Evolutionary conservation across 2,113 vertebrate genomes (phyloP).

Genomic region (Lichenostomus cassidix): DNA sequence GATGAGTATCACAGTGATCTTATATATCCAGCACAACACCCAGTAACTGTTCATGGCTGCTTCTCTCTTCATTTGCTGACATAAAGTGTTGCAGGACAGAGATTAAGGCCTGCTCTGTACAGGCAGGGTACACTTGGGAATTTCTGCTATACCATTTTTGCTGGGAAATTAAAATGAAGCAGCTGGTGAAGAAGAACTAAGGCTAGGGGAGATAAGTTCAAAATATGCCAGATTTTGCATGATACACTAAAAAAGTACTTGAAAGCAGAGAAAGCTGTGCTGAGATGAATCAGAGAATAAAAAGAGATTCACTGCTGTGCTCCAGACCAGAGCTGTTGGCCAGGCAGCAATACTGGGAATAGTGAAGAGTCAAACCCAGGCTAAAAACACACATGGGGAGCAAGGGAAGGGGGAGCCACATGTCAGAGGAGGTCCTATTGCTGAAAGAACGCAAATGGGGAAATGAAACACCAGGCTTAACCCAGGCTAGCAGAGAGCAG

Average conservation of each 20-base stretch:
- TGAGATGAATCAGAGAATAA: not conserved
- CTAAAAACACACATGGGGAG: not conserved
- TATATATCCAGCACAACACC: not conserved
- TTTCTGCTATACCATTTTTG: not conserved
- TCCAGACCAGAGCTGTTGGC: not conserved
- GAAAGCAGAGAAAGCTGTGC: not conserved
- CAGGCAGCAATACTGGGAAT: not conserved
- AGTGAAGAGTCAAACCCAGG: not conserved
- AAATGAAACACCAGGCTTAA: slow-evolving; percentile 30
- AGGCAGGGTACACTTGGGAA: not conserved
- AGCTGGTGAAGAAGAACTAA: not conserved
- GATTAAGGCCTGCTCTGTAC: not conserved
- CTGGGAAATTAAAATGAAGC: not conserved
- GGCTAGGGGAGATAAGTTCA: not conserved
- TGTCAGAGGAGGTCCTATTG: not conserved
- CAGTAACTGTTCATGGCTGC: not conserved
- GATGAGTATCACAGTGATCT: not conserved
- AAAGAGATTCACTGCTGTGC: not conserved
- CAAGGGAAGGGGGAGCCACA: not conserved
- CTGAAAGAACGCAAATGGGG: not conserved
- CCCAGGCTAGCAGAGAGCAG: not conserved
- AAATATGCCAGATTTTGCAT: not conserved
- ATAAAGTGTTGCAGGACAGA: not conserved
- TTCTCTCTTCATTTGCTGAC: not conserved
- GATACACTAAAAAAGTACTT: not conserved